Evolutionary conservation across 2,113 vertebrate genomes (phyloP), one percentile per base, ranked within the genome.

Genomic region (Pipra filicauda): DNA sequence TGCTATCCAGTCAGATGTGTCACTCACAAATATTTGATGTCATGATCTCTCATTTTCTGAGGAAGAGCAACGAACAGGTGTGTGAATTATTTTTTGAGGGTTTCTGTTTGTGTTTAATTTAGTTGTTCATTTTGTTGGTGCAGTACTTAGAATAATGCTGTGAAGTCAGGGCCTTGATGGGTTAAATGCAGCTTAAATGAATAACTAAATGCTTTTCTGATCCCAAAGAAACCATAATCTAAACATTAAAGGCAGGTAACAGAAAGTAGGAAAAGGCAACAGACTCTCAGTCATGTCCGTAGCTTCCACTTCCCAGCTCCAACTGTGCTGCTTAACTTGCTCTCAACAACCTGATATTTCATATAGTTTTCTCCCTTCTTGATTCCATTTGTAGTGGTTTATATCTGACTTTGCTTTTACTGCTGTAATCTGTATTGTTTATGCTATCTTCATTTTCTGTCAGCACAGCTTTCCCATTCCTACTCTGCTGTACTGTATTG

Each of bases 401-500:
- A 93, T 85, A 93, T 71, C 51, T 2, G 5, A 46, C 55, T 96
- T 97, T 88, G 37, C 55, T 96, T 96, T 96, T 95, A 96, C 51
- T 94, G 16, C 82, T 90, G 51, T 90, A 93, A 93, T 90, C 61
- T 94, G 51, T 93, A 94, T 93, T 96, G 88, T 94, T 96, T 96
- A 95, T 88, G 55, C 74, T 89, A 85, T 90, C 74, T 96, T 95
- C 82, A 79, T 96, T 91, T 96, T 93, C 85, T 90, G 88, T 90
- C 88, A 91, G 16, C 48, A 62, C 0, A 6, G 55, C 46, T 91
- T 91, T 85, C 72, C 26, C 84, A 9, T 88, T 88, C 85, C 82
- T 88, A 31, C 41, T 86, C 82, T 83, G 39, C 46, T 70, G 58
- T 70, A 75, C 51, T 44, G 24, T 83, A 85, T 83, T 93, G 94